phyloP scores from a whole-genome alignment of 2,797 vertebrate species.

The Propithecus perrieri region DNA sequence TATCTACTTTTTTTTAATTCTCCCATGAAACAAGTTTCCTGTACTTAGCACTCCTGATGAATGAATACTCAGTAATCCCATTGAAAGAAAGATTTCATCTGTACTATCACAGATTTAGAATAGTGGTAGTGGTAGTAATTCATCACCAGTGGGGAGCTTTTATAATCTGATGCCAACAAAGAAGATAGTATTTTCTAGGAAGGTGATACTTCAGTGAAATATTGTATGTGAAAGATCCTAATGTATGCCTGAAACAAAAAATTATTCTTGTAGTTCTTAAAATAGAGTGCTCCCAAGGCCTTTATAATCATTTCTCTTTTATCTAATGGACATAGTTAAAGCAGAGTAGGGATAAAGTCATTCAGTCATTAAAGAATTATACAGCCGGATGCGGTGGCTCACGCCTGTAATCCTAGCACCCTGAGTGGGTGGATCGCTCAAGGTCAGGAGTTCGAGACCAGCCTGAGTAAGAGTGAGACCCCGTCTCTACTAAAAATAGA shows the following conservation, averaged over 20 bases:
- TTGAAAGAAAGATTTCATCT: not conserved
- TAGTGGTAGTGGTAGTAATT: not conserved
- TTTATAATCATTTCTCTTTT: conserved; percentile 22
- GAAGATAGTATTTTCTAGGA: not conserved
- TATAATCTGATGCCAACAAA: not conserved
- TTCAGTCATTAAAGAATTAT: not conserved
- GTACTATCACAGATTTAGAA: not conserved
- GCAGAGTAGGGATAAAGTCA: not conserved
- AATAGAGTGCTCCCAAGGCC: not conserved
- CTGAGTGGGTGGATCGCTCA: no score
- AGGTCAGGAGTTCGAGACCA: no score
- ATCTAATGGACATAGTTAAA: not conserved
- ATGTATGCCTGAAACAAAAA: not conserved
- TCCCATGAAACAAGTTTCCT: not conserved
- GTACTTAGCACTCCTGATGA: not conserved
- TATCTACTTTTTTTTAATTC: not conserved
- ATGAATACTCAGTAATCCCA: not conserved
- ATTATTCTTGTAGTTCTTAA: conserved; percentile 30
- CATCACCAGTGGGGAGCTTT: not conserved
- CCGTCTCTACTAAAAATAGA: no score
- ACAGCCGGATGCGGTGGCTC: no score
- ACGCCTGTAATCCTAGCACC: no score
- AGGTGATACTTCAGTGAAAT: not conserved
- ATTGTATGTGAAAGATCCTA: not conserved
- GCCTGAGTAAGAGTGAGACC: no score